Evolutionary conservation across 1,140 invertebrate genomes (phyloP).

Genomic region (Helicoverpa armigera): DNA sequence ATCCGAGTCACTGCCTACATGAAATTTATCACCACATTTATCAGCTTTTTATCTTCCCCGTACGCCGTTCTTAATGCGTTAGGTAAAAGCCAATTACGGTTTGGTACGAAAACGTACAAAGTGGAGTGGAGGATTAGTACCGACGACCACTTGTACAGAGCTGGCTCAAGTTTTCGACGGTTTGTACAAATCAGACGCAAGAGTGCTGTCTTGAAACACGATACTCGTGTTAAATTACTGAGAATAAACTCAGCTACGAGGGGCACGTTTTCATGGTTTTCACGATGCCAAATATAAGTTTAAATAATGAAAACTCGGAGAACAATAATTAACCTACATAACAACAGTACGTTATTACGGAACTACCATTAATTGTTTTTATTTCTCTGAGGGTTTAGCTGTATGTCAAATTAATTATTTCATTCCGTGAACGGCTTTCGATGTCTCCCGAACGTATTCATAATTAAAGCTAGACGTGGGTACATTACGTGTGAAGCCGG

Average conservation of each 20-base stretch:
- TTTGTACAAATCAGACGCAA: constrained; percentile 22
- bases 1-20: constrained; percentile 60
- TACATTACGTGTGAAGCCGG: neutral
- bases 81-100: constrained; percentile 52
- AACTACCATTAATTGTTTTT: constrained; percentile 26
- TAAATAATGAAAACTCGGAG: constrained; percentile 31
- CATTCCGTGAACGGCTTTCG: constrained; percentile 8
- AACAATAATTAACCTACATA: constrained; percentile 32
- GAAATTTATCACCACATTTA: constrained; percentile 65
- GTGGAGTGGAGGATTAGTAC: constrained; percentile 21
- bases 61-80: constrained; percentile 54
- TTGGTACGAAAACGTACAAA: constrained; percentile 44
- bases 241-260: neutral
- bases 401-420: constrained; percentile 36
- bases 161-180: constrained; percentile 26
- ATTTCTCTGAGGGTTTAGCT: constrained; percentile 37
- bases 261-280: constrained; percentile 3
- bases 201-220: constrained; percentile 10
- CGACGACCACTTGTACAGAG: constrained; percentile 9
- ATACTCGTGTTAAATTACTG: neutral
- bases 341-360: constrained; percentile 19
- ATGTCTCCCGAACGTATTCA: constrained; percentile 9
- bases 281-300: neutral
- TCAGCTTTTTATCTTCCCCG: constrained; percentile 60
- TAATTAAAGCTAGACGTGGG: neutral